phyloP scores from a whole-genome alignment of 2,113 vertebrate species.

The Hyperoodon ampullatus region DNA sequence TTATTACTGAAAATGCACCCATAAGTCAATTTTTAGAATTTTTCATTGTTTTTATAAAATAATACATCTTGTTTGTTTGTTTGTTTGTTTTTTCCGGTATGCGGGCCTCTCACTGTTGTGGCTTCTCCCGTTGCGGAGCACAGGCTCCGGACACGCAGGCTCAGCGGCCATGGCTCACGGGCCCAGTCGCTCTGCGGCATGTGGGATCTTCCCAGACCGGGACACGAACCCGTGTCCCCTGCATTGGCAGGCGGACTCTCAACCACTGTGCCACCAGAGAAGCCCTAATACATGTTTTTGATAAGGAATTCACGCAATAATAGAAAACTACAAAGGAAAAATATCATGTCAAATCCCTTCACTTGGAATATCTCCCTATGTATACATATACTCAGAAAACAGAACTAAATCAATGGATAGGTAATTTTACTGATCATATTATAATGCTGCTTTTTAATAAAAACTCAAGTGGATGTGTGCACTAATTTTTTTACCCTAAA shows the following conservation, averaged over 20 bases:
- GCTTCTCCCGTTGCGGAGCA: too few species aligned
- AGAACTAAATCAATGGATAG: background rate
- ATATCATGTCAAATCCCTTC: background rate
- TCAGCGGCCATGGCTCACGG: too few species aligned
- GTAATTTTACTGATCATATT: background rate
- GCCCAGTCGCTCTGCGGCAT: too few species aligned
- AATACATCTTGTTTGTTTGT: too few species aligned
- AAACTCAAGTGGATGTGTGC: background rate
- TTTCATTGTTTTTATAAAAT: background rate
- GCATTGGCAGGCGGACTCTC: too few species aligned
- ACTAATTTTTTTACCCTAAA: background rate
- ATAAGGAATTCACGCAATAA: background rate
- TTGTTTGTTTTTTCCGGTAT: too few species aligned
- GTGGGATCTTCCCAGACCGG: too few species aligned
- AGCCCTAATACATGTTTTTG: background rate
- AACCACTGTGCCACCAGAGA: too few species aligned
- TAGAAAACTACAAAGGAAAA: background rate
- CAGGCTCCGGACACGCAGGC: too few species aligned
- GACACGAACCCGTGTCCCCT: too few species aligned
- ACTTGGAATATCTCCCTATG: background rate
- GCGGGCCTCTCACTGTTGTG: too few species aligned
- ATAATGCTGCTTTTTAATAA: background rate
- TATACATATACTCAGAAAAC: background rate
- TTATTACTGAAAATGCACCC: background rate
- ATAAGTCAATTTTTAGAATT: background rate